Evolutionary conservation across 2,113 vertebrate species (phyloP), one percentile per base, ranked within the genome.

Genomic region (Phodopus roborovskii): DNA sequence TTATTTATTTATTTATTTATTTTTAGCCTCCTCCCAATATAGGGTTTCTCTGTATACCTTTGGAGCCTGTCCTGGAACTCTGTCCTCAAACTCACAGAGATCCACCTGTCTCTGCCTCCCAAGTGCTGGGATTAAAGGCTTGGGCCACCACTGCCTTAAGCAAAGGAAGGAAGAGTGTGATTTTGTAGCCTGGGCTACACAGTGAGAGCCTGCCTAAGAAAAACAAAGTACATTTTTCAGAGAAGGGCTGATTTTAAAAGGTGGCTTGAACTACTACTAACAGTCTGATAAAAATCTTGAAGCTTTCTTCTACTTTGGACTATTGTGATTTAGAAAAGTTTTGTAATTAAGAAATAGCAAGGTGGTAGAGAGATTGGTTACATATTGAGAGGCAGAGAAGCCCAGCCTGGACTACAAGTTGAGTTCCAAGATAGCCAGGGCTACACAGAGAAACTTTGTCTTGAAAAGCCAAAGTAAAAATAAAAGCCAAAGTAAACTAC

Each of bases 251-350:
- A 88, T 85, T 95, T 78, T 84, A 79, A 58, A 85, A 74, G 3
- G 10, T 79, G 53, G 79, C 86, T 87, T 95, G 74, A 94, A 73
- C 77, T 77, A 20, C 78, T n/a, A 71, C 78, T 71, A 71, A 71
- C 5, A 70, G 4, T 48, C 12, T 78, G 30, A 36, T 53, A 36
- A 45, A 75, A 30, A 45, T 66, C 68, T 82, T 78, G 11, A 92
- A 28, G 71, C 81, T 90, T 81, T 60, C 73, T 92, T 92, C 87
- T 90, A 28, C 85, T 20, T 73, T 88, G n/a, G 73, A 28, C 53
- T 48, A 30, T 91, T 88, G 71, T 90, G 77, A 28, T 68, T 90
- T 94, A 88, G 75, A 77, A 96, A 53, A 87, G 60, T 90, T 39
- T 48, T 36, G 39, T 92, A 62, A 86, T 94, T 95, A 95, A 89